Evolutionary conservation across 1,140 invertebrate genomes (phyloP), one percentile per base, ranked within the genome.

Genomic region (Cardiocondyla obscurior): DNA sequence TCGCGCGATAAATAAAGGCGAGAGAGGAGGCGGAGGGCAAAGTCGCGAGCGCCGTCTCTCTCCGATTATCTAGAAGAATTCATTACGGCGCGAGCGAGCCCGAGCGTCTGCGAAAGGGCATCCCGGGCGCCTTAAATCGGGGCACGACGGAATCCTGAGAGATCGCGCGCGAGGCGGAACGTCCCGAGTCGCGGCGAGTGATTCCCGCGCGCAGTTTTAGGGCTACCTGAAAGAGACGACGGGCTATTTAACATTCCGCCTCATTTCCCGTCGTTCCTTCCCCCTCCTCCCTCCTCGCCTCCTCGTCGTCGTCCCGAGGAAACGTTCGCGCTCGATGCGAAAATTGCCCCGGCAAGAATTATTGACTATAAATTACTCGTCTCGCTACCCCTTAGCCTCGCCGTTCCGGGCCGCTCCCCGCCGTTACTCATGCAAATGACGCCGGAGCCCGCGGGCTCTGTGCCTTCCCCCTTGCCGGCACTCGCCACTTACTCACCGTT

Each of bases 291-390:
- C 12, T 14, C 65, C 39, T 25, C 74, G 46, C 64, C 76, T 4
- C 19, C 84, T 25, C 72, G 28, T 74, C 55, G 64, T 42, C 36
- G 83, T 84, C 72, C 72, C 86, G 74, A 85, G 86, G 85, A 91
- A 90, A 89, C 86, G 90, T 87, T 88, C 82, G 64, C 89, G 85
- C 85, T 86, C 88, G 87, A 90, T 90, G 91, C 85, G 91, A 92
- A 92, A 92, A 92, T 92, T 92, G 90, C 91, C 86, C 85, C 77
- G 84, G 72, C 81, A 90, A 91, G 90, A 92, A 91, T 92, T 92
- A 92, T 92, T 88, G 91, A 91, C 91, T 89, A 92, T 92, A 92
- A 92, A 92, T 92, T 92, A 91, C 90, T 90, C 82, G 83, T 87
- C 81, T 89, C 81, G 85, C 89, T 85, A 87, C 46, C 70, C 84